Evolutionary conservation across 2,888 invertebrate genomes (phyloP), one percentile per base, ranked within the genome.

Genomic region (Drosophila flavopinicola): DNA sequence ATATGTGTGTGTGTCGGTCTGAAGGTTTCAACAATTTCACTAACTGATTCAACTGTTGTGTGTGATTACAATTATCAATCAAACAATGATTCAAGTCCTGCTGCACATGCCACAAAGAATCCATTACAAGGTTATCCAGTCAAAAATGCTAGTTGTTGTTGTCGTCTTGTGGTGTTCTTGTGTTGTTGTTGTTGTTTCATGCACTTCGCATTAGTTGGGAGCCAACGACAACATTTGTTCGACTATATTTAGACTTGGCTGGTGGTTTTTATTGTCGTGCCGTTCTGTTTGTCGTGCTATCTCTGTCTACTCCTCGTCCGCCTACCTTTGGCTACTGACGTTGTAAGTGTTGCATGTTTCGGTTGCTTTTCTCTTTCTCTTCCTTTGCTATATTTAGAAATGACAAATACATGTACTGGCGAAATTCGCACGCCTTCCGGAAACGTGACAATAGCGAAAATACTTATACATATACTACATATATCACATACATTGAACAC

Each of bases 291-390:
- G 3, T 10, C 9, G 1, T 41, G 4, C 25, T 49, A 6, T 32
- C 15, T 32, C 56, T 30, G 4, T 17, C 29, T 1, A 9, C 20
- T 25, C 17, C 15, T 38, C 17, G 3, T n/a, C 23, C 20, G 29
- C 29, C 29, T 30, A 49, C 38, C 52, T 11, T 41, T 56, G 61
- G 25, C 65, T 20, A 71, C 57, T 58, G 74, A 63, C 74, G 75
- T 64, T 74, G 71, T 74, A 53, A 58, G 59, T 71, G 56, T 85
- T 79, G 85, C 85, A 85, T 85, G 78, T 68, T 85, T 75, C 64
- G 37, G 53, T 59, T 32, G 65, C 64, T 66, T 66, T 60, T 67
- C 71, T 82, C 82, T 20, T 66, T 66, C 60, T 67, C 75, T 82
- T 85, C 58, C 56, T 42, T 71, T 64, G 49, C 68, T 79, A 79